Evolutionary conservation across 2,888 invertebrate species (phyloP).

Genomic region (Mythimna lalbum): DNA sequence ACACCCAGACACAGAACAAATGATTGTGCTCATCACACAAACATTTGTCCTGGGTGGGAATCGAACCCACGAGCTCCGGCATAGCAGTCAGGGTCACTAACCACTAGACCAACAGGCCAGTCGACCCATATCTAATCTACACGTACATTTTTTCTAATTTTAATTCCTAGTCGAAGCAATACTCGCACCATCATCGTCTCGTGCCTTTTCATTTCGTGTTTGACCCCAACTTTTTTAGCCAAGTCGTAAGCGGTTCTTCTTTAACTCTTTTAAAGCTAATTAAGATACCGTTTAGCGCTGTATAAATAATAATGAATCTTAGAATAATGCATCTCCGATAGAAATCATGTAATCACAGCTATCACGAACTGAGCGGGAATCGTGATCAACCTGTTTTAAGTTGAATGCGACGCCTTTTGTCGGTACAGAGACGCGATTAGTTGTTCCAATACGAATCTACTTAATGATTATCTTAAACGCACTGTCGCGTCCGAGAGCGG

Average conservation of each 20-base stretch:
- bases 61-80: no score
- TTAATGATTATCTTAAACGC: background rate
- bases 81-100: no score
- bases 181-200: background rate
- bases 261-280: slow-evolving; percentile 8
- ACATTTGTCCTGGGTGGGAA: no score
- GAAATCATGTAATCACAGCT: slow-evolving; percentile 29
- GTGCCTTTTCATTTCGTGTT: background rate
- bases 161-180: background rate
- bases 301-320: slow-evolving; percentile 24
- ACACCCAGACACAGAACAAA: no score
- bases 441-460: background rate
- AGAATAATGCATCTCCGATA: slow-evolving; percentile 23
- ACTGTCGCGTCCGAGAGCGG: background rate
- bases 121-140: no score
- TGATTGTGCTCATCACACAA: no score
- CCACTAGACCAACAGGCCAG: no score
- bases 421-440: background rate
- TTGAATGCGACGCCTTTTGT: slow-evolving; percentile 4
- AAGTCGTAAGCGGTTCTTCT: slow-evolving; percentile 6
- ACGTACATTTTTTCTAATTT: background rate
- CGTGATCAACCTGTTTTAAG: slow-evolving; percentile 42
- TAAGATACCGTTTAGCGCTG: slow-evolving; percentile 20
- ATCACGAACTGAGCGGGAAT: slow-evolving; percentile 44
- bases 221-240: background rate